Evolutionary conservation across 2,888 invertebrate species (phyloP).

Genomic region (Drosophila nr. fundita): DNA sequence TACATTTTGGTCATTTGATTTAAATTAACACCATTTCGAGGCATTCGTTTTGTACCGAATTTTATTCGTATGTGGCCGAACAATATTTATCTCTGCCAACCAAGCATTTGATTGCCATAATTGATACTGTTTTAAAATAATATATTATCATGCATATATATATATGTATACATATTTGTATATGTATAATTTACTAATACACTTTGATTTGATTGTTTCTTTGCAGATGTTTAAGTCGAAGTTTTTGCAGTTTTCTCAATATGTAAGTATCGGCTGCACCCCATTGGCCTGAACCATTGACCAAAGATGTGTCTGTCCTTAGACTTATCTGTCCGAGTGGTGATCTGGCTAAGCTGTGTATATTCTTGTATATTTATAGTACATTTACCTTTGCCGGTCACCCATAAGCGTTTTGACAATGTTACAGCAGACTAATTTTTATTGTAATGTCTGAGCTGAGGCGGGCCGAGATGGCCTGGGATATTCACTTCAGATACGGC

Average conservation of each 20-base stretch:
- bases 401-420: constrained; percentile 64
- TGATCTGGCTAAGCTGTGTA: constrained; percentile 2
- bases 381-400: constrained; percentile 46
- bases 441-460: constrained; percentile 49
- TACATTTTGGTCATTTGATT: constrained; percentile 79
- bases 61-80: background rate
- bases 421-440: constrained; percentile 69
- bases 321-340: background rate
- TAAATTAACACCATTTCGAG: constrained; percentile 69
- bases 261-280: constrained; percentile 50
- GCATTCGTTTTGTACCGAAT: constrained; percentile 39
- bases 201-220: background rate
- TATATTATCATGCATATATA: background rate
- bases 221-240: constrained; percentile 39
- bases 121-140: background rate
- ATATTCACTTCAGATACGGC: constrained; percentile 54
- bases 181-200: background rate
- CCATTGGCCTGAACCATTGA: constrained; percentile 10
- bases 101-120: constrained; percentile 32
- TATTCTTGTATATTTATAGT: background rate
- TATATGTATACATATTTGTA: too few species aligned
- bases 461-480: constrained; percentile 43
- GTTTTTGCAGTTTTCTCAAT: constrained; percentile 32
- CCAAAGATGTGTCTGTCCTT: background rate
- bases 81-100: constrained; percentile 22